Evolutionary conservation across 2,888 invertebrate species (phyloP).

Genomic region (Athetis lepigone): DNA sequence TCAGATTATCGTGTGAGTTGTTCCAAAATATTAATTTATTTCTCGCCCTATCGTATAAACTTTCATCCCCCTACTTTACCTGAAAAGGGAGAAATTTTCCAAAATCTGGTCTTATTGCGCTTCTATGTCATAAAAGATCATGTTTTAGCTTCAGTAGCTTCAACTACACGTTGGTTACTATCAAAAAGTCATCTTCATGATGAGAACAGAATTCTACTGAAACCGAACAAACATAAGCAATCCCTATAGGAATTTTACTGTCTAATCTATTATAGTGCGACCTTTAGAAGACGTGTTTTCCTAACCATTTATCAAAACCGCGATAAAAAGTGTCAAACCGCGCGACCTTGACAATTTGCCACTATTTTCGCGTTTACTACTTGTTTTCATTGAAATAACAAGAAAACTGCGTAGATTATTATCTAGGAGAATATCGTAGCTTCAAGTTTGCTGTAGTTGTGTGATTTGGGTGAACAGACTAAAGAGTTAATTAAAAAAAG

Average conservation of each 20-base stretch:
- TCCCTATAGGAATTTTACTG: not conserved
- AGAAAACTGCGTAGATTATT: conserved; percentile 18
- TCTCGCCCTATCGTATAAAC: too few species aligned
- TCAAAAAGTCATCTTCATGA: too few species aligned
- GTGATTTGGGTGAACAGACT: not conserved
- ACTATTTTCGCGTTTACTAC: conserved; percentile 42
- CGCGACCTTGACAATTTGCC: conserved; percentile 28
- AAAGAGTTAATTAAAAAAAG: too few species aligned
- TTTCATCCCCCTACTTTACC: too few species aligned
- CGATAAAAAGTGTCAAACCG: conserved; percentile 48
- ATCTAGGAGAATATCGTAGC: conserved; percentile 7
- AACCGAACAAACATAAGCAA: not conserved
- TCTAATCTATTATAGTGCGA: conserved; percentile 11
- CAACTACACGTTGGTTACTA: too few species aligned
- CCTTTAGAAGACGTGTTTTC: conserved; percentile 4
- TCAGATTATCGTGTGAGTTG: too few species aligned
- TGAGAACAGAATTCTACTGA: too few species aligned
- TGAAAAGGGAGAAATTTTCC: too few species aligned
- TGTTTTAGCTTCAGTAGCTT: too few species aligned
- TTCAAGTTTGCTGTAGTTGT: conserved; percentile 2
- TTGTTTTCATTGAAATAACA: conserved; percentile 40
- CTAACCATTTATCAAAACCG: conserved; percentile 32
- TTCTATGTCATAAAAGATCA: too few species aligned
- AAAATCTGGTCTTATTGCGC: too few species aligned
- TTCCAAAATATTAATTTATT: too few species aligned